Evolutionary conservation across 2,888 invertebrate genomes (phyloP).

Genomic region (Drosophila mettleri): DNA sequence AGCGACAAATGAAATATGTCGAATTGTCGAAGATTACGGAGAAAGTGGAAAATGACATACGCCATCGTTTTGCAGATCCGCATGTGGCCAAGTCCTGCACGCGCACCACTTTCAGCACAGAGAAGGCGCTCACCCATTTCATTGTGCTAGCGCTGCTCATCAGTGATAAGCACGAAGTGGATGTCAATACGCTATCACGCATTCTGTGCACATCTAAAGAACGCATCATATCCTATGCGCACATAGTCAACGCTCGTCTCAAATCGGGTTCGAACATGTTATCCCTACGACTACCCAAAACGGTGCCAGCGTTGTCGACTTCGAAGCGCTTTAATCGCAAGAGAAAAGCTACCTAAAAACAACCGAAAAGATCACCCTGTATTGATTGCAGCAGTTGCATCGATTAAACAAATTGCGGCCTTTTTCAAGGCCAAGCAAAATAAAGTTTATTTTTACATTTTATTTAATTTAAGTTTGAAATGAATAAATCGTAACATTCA

Average conservation of each 20-base stretch:
- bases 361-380: slow-evolving; percentile 48
- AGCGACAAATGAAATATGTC: slow-evolving; percentile 59
- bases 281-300: slow-evolving; percentile 72
- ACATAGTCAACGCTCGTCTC: slow-evolving; percentile 71
- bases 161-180: slow-evolving; percentile 74
- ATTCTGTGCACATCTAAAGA: slow-evolving; percentile 74
- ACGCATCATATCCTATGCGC: slow-evolving; percentile 77
- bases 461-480: slow-evolving; percentile 51
- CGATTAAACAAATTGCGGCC: slow-evolving; percentile 65
- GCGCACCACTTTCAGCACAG: slow-evolving; percentile 73
- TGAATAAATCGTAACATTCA: slow-evolving; percentile 49
- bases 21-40: slow-evolving; percentile 82
- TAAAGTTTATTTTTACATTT: slow-evolving; percentile 24
- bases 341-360: too few species aligned
- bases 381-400: slow-evolving; percentile 54
- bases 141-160: slow-evolving; percentile 80
- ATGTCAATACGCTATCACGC: slow-evolving; percentile 65
- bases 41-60: slow-evolving; percentile 83
- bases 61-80: slow-evolving; percentile 78
- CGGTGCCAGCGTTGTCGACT: slow-evolving; percentile 60
- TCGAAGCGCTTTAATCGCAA: slow-evolving; percentile 59
- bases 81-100: slow-evolving; percentile 54
- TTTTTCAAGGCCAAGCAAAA: slow-evolving; percentile 41
- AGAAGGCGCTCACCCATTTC: slow-evolving; percentile 83
- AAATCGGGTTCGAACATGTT: slow-evolving; percentile 64